A percentile compares a stretch with the other conserved stretches of the same genome.
Conservation (phyloP, 2,113 vertebrate genomes). For the Leiothrix lutea region DNA sequence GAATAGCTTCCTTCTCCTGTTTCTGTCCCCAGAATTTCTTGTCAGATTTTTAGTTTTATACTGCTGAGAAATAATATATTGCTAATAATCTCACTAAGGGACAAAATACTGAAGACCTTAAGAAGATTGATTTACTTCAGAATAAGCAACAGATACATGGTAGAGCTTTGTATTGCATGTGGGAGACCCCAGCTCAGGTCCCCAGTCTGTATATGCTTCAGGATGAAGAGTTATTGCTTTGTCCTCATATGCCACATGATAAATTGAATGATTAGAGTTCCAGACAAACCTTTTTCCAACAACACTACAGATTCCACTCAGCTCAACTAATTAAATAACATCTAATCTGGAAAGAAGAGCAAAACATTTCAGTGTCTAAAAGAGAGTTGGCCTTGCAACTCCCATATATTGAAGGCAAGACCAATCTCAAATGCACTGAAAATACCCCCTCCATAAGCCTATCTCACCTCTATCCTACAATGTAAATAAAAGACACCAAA, state of each 20-base stretch:
- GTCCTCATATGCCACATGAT: background rate
- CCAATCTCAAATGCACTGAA: background rate
- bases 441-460: background rate
- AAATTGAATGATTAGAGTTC: background rate
- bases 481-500: background rate
- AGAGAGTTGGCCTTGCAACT: background rate
- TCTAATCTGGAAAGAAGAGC: background rate
- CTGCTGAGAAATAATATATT: background rate
- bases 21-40: background rate
- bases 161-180: background rate
- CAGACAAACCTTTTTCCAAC: background rate
- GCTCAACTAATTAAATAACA: background rate
- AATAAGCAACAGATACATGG: background rate
- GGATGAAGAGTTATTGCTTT: background rate
- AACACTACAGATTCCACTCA: background rate
- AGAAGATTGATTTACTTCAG: background rate
- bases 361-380: background rate
- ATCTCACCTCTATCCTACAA: background rate
- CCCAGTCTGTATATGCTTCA: background rate
- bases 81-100: background rate
- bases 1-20: background rate
- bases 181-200: background rate
- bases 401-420: background rate
- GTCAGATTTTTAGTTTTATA: background rate
- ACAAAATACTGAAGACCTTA: background rate